These are phyloP conservation scores for Adineta ricciae DNA, from an alignment of 2,888 invertebrate species.

Conservation along the genomic window DNA sequence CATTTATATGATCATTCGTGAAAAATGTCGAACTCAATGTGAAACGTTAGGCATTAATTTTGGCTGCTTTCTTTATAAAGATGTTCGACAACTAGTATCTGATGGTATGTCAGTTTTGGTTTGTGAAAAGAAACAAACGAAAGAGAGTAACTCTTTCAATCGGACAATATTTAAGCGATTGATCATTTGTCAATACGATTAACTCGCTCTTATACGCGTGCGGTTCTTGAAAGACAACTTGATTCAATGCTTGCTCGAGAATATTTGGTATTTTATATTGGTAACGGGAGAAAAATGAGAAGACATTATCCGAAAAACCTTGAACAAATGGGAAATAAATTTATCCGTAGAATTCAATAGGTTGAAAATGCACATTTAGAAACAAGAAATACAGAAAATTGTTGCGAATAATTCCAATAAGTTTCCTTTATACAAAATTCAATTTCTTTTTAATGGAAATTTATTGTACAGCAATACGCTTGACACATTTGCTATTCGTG, in stretches of 20 bases:
- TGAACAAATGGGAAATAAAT: background rate
- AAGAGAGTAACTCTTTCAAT: background rate
- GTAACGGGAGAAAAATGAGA: background rate
- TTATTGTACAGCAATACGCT: too few species aligned
- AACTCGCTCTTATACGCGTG: background rate
- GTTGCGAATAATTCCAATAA: too few species aligned
- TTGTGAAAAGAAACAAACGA: background rate
- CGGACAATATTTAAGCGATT: background rate
- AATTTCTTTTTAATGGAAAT: too few species aligned
- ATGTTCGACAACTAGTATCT: background rate
- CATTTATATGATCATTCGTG: background rate
- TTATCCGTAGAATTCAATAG: background rate
- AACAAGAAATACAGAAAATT: too few species aligned
- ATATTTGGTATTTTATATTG: background rate
- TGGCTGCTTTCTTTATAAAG: background rate
- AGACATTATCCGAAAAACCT: background rate
- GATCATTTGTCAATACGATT: background rate
- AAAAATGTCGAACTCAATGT: background rate
- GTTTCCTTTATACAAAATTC: too few species aligned
- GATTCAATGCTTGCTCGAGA: background rate
- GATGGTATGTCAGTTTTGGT: background rate
- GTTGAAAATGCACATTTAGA: background rate
- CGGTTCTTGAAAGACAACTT: background rate
- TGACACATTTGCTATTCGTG: too few species aligned
- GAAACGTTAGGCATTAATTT: slow-evolving; percentile 1